Base-by-base conservation (phyloP, 2,113 vertebrate species). In the Dipodomys stephensi region DNA sequence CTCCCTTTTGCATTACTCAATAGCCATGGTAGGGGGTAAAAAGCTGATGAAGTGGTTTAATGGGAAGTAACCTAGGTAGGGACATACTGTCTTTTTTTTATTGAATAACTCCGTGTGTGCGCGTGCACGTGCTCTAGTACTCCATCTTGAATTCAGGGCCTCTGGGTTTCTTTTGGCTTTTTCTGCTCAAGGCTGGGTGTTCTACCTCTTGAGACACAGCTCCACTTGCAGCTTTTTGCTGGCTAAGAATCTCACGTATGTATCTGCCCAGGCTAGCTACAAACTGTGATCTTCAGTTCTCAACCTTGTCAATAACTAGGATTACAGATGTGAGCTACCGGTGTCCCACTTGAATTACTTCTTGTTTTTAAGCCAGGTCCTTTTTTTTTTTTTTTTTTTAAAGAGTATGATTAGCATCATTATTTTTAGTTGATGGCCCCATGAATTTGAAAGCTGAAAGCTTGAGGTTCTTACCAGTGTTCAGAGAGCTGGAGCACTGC, bases 391-490 rank as follows among this genome's bases (percentile, higher is more conserved):
- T 77, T 91, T n/a, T n/a, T n/a, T n/a, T n/a, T 92, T 90, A 94
- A 30, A 86, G 79, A 80, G 64, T 81, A 69, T 80, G 28, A 78
- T 30, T 93, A 83, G 68, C 19, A 67, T 77, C 62, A 15, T 90
- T 90, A 91, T 95, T 97, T 96, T 96, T 93, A 96, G 95, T 65
- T 83, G 81, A 80, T 90, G 81, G 78, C 74, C 46, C 90, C 72
- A 67, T 93, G 88, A 27, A 69, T 91, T 88, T 93, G 84, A 97
- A 97, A 97, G 94, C 87, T 93, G 84, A 97, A 97, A 97, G 94
- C 87, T 78, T 89, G 87, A 82, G 81, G 88, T 97, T 94, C 5
- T 83, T 90, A 86, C 81, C 65, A 86, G 39, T 91, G 81, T 11
- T 90, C 92, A 86, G 89, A 78, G 46, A 97, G 91, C 89, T 97